These are phyloP conservation scores for Nerophis ophidion DNA, from an alignment of 2,113 vertebrate genomes.

Conservation along the genomic window DNA sequence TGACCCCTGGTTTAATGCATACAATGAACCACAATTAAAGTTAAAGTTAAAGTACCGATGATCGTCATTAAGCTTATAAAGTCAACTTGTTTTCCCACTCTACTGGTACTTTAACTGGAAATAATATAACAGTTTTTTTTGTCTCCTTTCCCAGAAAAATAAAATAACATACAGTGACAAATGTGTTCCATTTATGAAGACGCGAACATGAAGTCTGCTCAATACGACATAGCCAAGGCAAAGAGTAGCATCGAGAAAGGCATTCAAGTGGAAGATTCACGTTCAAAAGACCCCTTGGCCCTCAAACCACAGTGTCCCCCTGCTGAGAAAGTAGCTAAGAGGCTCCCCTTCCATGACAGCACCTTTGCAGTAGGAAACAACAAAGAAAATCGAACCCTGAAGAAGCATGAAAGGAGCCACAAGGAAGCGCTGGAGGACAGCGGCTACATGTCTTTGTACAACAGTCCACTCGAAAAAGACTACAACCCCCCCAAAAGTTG, in stretches of 20 bases:
- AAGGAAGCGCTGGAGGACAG: conserved; percentile 60
- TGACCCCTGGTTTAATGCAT: too few species aligned
- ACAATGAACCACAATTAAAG: too few species aligned
- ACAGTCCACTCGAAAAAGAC: conserved; percentile 53
- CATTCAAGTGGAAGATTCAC: conserved; percentile 29
- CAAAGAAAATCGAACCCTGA: conserved; percentile 61
- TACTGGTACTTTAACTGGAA: background rate
- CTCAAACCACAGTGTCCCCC: conserved; percentile 33
- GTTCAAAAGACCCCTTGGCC: conserved; percentile 29
- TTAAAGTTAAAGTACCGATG: too few species aligned
- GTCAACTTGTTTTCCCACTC: too few species aligned
- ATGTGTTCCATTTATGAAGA: background rate
- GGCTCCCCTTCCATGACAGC: conserved; percentile 1
- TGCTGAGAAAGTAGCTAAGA: background rate
- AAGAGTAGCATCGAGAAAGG: conserved; percentile 28
- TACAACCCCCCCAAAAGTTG: conserved; percentile 1
- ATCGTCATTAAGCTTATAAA: too few species aligned
- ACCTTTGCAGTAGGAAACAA: conserved; percentile 36
- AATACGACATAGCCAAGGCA: conserved; percentile 12
- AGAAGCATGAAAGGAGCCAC: conserved; percentile 2
- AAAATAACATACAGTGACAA: background rate
- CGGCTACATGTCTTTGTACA: conserved; percentile 69
- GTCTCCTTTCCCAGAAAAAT: conserved; percentile 12
- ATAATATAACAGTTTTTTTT: background rate
- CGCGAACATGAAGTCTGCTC: conserved; percentile 47